A percentile compares a stretch with the other conserved stretches of the same genome.
phyloP scores from a whole-genome alignment of 2,797 vertebrate genomes.

The Liparis tanakae region DNA sequence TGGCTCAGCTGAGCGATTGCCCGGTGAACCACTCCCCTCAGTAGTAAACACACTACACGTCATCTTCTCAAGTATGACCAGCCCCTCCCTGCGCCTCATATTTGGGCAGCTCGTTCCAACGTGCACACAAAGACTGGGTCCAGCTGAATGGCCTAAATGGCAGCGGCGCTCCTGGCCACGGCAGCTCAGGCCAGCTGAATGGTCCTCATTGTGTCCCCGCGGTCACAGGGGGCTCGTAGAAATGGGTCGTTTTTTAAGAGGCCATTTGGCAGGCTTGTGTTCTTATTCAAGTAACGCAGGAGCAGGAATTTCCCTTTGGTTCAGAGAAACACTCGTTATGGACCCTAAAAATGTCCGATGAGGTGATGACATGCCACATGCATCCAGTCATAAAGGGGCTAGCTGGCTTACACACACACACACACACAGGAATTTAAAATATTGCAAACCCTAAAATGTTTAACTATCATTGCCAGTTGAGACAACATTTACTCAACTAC shows the following conservation, averaged over 20 bases:
- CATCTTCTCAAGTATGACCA: constrained; percentile 62
- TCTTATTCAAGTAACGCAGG: constrained; percentile 76
- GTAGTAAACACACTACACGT: constrained; percentile 39
- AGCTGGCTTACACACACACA: neutral
- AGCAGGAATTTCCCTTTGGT: constrained; percentile 75
- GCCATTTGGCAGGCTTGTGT: constrained; percentile 75
- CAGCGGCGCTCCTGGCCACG: constrained; percentile 75
- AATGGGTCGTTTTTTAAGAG: constrained; percentile 80
- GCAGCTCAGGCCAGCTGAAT: constrained; percentile 78
- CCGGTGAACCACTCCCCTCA: constrained; percentile 16
- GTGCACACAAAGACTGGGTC: constrained; percentile 75
- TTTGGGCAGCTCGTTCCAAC: constrained; percentile 71
- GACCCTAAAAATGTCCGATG: constrained; percentile 16
- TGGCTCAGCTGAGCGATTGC: constrained; percentile 19
- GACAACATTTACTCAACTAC: neutral
- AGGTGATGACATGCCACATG: constrained; percentile 30
- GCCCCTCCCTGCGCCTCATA: constrained; percentile 58
- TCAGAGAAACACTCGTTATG: constrained; percentile 53
- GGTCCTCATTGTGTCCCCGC: constrained; percentile 81
- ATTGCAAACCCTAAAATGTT: neutral
- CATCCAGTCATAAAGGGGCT: constrained; percentile 6
- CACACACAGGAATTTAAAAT: neutral
- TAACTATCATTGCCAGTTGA: neutral
- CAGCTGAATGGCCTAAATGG: constrained; percentile 80
- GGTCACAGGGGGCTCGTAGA: constrained; percentile 79